These are phyloP conservation scores for Heliconius congener DNA, from an alignment of 1,140 invertebrate genomes.

Conservation along the genomic window DNA sequence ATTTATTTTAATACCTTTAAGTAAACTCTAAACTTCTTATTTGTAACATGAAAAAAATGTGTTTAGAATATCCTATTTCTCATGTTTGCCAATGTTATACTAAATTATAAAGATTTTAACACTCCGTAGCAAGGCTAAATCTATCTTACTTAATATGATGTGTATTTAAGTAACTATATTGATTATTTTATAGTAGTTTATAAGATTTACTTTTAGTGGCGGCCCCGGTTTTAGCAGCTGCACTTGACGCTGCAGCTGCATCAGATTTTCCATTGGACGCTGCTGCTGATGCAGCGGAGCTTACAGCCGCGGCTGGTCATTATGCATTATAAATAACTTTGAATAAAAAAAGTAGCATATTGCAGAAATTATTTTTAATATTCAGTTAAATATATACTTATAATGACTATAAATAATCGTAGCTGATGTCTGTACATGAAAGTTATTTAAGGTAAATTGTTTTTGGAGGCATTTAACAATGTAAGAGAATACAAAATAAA, in stretches of 20 bases:
- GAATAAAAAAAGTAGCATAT: background rate
- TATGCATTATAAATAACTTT: too few species aligned
- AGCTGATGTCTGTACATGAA: too few species aligned
- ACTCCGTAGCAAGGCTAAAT: background rate
- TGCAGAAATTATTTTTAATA: too few species aligned
- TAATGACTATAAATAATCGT: too few species aligned
- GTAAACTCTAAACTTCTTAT: background rate
- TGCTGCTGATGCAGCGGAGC: background rate
- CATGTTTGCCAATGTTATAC: too few species aligned
- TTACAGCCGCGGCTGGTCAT: background rate
- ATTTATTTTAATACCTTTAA: background rate
- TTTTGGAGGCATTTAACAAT: too few species aligned
- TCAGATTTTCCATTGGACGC: background rate
- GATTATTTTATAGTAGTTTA: background rate
- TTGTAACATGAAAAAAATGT: background rate
- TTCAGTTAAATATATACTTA: too few species aligned
- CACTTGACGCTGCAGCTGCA: background rate
- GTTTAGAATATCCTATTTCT: background rate
- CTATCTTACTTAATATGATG: too few species aligned
- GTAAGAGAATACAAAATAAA: too few species aligned
- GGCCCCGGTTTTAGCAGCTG: background rate
- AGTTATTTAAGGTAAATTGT: too few species aligned
- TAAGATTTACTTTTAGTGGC: background rate
- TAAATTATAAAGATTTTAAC: background rate
- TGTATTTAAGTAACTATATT: too few species aligned